These are phyloP conservation scores for Myrmophylax atrothorax DNA, from an alignment of 2,113 vertebrate genomes.

Conservation along the genomic window DNA sequence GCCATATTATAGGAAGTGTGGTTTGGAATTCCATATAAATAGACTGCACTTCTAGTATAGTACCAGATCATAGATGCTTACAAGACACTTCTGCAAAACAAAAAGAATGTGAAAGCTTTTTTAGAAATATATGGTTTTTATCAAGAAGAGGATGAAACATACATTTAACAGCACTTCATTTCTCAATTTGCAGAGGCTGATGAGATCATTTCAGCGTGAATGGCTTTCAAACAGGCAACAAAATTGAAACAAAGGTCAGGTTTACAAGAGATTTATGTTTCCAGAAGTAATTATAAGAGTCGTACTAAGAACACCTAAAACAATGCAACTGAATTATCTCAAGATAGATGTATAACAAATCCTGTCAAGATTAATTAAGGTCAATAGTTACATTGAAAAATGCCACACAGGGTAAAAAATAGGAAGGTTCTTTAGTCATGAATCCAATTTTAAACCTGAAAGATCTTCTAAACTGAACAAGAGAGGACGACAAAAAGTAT, in stretches of 20 bases:
- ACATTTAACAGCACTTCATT: neutral
- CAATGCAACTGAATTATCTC: neutral
- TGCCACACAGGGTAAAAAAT: neutral
- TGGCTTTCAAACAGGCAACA: neutral
- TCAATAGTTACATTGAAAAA: neutral
- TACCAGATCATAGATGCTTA: neutral
- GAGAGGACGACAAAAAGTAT: neutral
- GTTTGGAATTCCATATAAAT: neutral
- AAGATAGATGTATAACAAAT: neutral
- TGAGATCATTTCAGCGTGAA: neutral
- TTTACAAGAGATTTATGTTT: neutral
- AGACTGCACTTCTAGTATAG: neutral
- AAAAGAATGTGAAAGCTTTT: neutral
- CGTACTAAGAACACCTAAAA: neutral
- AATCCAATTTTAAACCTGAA: neutral
- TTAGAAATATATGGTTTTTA: neutral
- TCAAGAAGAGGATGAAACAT: neutral
- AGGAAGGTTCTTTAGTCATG: neutral
- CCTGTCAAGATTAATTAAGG: neutral
- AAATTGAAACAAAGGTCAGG: neutral
- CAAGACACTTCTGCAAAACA: neutral
- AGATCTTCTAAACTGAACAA: neutral
- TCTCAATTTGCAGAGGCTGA: neutral
- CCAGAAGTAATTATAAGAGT: neutral
- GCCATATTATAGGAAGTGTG: neutral